These are phyloP conservation scores for Siniperca undulata DNA, from an alignment of 2,797 vertebrate genomes.

Conservation along the genomic window DNA sequence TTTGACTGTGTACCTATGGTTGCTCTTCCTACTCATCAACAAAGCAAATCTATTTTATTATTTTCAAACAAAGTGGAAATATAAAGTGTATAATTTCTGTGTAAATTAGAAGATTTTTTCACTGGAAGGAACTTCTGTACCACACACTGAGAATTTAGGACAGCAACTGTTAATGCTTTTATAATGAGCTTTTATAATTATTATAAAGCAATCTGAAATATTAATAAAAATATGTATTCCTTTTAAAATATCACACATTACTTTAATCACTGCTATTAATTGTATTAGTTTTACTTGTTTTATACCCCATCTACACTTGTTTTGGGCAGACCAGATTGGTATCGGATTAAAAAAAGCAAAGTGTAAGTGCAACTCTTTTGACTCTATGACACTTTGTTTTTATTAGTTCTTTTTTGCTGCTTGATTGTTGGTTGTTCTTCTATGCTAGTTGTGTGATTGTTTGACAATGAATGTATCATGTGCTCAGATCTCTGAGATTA, in stretches of 20 bases:
- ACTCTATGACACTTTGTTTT: neutral
- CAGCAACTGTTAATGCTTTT: neutral
- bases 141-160: neutral
- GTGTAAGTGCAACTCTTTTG: neutral
- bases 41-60: neutral
- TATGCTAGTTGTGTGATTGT: neutral
- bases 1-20: neutral
- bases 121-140: neutral
- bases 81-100: neutral
- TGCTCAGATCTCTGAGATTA: neutral
- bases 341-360: neutral
- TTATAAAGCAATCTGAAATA: neutral
- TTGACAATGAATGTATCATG: neutral
- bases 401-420: neutral
- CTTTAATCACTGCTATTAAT: neutral
- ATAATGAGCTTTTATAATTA: neutral
- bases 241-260: neutral
- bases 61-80: neutral
- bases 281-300: neutral
- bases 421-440: neutral
- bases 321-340: neutral
- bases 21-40: conserved; percentile 3
- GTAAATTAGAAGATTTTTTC: neutral
- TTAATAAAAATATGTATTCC: neutral
- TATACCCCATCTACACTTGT: neutral